These are phyloP conservation scores for Amphiprion percula DNA, from an alignment of 2,113 vertebrate species.

Conservation along the genomic window DNA sequence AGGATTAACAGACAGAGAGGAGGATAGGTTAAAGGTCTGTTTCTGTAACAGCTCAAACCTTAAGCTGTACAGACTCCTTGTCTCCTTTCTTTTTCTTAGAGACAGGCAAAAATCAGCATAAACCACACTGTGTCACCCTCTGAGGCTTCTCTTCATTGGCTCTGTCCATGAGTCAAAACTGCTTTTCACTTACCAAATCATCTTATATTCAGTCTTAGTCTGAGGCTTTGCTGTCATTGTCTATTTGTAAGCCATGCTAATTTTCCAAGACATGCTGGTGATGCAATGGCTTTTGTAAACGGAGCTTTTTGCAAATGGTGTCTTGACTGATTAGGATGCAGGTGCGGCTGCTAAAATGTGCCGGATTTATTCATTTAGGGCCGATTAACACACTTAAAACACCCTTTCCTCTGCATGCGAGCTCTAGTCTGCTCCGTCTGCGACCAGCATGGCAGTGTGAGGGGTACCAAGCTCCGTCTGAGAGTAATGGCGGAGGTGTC, in stretches of 20 bases:
- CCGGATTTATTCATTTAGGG: conserved; percentile 54
- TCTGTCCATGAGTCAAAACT: conserved; percentile 43
- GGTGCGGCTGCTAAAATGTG: conserved; percentile 40
- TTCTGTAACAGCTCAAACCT: conserved; percentile 40
- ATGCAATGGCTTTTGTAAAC: conserved; percentile 42
- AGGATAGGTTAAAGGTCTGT: background rate
- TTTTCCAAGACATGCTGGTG: conserved; percentile 33
- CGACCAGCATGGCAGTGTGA: conserved; percentile 52
- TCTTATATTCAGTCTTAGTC: conserved; percentile 62
- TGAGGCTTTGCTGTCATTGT: conserved; percentile 25
- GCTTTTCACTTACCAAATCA: conserved; percentile 61
- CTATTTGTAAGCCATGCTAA: conserved; percentile 37
- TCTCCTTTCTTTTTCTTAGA: conserved; percentile 37
- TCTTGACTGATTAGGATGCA: conserved; percentile 52
- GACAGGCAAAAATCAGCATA: conserved; percentile 32
- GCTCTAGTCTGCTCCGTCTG: conserved; percentile 28
- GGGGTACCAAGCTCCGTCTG: conserved; percentile 56
- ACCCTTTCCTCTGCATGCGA: conserved; percentile 34
- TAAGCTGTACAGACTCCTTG: conserved; percentile 29
- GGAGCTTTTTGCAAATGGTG: conserved; percentile 43
- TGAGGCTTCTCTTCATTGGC: conserved; percentile 27
- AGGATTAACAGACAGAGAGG: background rate
- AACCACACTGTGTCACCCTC: conserved; percentile 33
- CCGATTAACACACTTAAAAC: conserved; percentile 46
- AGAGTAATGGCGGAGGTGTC: conserved; percentile 68